Conservation (phyloP, 2,797 vertebrate genomes). For the Anomalospiza imberbis region DNA sequence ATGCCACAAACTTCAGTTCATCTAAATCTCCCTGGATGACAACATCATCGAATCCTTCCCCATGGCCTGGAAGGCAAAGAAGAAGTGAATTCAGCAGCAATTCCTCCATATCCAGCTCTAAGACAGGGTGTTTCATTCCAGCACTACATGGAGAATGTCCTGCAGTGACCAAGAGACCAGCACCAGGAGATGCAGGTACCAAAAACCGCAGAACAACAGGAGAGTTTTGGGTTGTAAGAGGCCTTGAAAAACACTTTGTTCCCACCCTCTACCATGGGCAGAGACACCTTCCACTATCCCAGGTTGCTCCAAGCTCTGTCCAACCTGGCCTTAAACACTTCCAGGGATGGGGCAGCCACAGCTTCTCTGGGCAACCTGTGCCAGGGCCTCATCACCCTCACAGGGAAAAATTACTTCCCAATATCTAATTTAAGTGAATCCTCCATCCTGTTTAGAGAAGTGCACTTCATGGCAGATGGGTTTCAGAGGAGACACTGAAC, state of each 20-base stretch:
- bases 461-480: not conserved
- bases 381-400: not conserved
- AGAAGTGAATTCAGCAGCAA: not conserved
- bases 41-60: conserved; percentile 97
- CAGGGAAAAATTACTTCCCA: not conserved
- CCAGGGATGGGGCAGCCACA: not conserved
- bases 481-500: not conserved
- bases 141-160: not conserved
- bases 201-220: not conserved
- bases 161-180: not conserved
- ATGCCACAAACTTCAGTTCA: conserved; percentile 95
- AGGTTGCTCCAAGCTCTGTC: not conserved
- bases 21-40: conserved; percentile 98
- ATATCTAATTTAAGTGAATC: not conserved
- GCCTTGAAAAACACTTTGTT: not conserved
- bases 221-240: not conserved
- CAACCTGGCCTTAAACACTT: not conserved
- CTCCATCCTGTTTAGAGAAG: not conserved
- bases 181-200: not conserved
- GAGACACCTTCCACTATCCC: not conserved
- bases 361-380: not conserved
- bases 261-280: not conserved
- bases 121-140: not conserved
- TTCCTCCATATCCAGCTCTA: not conserved
- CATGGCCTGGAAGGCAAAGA: conserved; percentile 82